Percentiles rank a stretch among this genome's conserved stretches.
phyloP scores from a whole-genome alignment of 2,797 vertebrate genomes.

The Peromyscus nudipes region DNA sequence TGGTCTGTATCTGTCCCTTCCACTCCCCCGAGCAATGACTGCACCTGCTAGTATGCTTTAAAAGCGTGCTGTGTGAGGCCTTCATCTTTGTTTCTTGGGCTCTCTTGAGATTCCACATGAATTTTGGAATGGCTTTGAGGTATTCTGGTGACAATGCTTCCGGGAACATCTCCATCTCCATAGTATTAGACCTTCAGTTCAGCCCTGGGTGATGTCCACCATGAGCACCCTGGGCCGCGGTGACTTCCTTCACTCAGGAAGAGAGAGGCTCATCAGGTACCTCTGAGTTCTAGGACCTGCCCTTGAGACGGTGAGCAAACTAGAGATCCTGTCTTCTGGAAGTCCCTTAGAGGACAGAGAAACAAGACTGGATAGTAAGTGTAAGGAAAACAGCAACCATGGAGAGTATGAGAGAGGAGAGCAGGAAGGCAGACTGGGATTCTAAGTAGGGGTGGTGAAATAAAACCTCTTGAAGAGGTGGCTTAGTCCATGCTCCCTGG shows the following conservation, averaged over 20 bases:
- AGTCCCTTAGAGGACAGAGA: not conserved
- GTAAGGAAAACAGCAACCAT: not conserved
- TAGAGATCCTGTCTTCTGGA: not conserved
- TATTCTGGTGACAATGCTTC: not conserved
- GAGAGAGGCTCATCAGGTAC: not conserved
- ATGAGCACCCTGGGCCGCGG: too few relatives aligned
- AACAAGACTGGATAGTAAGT: not conserved
- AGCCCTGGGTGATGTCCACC: too few relatives aligned
- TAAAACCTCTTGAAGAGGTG: not conserved
- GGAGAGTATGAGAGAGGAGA: not conserved
- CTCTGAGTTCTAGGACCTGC: not conserved
- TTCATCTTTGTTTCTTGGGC: not conserved
- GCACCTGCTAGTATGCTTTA: not conserved
- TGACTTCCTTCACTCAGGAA: not conserved
- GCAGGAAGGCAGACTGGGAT: not conserved
- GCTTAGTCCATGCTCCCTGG: not conserved
- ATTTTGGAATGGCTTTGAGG: not conserved
- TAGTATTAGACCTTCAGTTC: not conserved
- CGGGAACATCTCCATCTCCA: not conserved
- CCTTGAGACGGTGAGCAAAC: not conserved
- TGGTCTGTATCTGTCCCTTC: not conserved
- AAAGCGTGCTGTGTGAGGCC: not conserved
- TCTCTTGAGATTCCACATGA: not conserved
- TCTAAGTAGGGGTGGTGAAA: not conserved
- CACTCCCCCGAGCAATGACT: too few relatives aligned